Base-by-base conservation (phyloP, 2,888 invertebrate species). In the Phaedon cochleariae region DNA sequence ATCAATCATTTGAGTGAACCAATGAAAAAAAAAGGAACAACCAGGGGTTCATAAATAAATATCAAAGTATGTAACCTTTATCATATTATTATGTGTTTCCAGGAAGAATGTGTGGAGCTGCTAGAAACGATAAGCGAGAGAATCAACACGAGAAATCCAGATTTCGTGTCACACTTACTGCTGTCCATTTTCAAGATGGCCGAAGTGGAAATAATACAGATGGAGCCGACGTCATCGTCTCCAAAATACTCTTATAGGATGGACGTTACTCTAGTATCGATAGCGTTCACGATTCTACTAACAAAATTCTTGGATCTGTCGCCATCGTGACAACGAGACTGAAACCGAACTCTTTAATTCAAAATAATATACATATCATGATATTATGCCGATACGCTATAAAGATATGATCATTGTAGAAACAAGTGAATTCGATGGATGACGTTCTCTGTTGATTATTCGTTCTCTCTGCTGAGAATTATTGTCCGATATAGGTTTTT, bases 171-270 rank as follows among this genome's bases (percentile, higher is more conserved):
- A 55, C 94, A 95, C 83, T 90, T 94, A 67, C 87, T 95, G 37
- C 87, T 95, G 64, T 95, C 95, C 74, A 94, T 95, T 83, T 93
- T 95, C 86, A 95, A 95, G 86, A 93, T 95, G 86, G 95, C 95
- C 59, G 95, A 95, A 86, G 94, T 95, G 59, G 94, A 95, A 84
- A 92, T 94, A 58, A 90, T 93, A 72, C 90, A 93, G 84, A 92
- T 94, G 21, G 90, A 90, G 31, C 86, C 88, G 2, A 88, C 87
- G 79, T 88, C 88, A 48, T 78, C 80, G 29, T 76, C 76, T 10
- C 31, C 51, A 12, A 61, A 59, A 59, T 60, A 57, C 55, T 41
- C 62, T 68, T 59, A 31, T 55, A 67, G 60, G 51, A 41, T 65
- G 41, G 70, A 71, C 69, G 67, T 74, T 55, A 62, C 76, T 68